These are phyloP conservation scores for Riptortus pedestris DNA, from an alignment of 1,140 invertebrate species.

Conservation along the genomic window DNA sequence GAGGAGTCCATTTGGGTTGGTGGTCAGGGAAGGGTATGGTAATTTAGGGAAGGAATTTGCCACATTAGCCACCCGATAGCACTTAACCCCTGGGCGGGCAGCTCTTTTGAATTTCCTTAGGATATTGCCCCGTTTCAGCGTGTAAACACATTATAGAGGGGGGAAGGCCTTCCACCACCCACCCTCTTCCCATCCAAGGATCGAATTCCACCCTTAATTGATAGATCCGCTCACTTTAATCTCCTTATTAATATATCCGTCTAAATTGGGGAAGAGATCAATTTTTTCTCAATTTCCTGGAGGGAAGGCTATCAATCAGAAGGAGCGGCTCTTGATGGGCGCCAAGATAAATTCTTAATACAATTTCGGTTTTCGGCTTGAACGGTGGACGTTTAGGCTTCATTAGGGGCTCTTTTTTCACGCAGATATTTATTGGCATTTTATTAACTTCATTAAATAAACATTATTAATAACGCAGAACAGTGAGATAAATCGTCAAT, in stretches of 20 bases:
- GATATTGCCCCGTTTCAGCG: conserved; percentile 7
- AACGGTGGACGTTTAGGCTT: too few relatives aligned
- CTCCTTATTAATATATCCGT: conserved; percentile 9
- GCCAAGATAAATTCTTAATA: conserved; percentile 1
- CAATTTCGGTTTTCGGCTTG: conserved; percentile 1
- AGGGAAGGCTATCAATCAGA: neutral
- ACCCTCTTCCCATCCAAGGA: too few relatives aligned
- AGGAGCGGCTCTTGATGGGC: neutral
- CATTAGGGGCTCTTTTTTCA: too few relatives aligned
- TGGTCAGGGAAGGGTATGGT: too few relatives aligned
- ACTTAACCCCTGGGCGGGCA: conserved; percentile 22
- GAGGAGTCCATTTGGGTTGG: too few relatives aligned
- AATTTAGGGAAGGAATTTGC: too few relatives aligned
- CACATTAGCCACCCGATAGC: conserved; percentile 19
- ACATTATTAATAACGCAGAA: too few relatives aligned
- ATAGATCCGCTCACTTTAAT: conserved; percentile 14
- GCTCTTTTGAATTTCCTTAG: conserved; percentile 14
- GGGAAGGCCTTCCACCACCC: too few relatives aligned
- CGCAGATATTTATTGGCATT: too few relatives aligned
- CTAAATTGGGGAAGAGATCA: conserved; percentile 1
- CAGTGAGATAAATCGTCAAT: too few relatives aligned
- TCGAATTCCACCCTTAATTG: conserved; percentile 12
- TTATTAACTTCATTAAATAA: too few relatives aligned
- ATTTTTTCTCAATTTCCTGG: conserved; percentile 4
- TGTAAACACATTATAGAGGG: conserved; percentile 2